Base-by-base conservation (phyloP, 1,140 invertebrate genomes). In the Caerostris extrusa region DNA sequence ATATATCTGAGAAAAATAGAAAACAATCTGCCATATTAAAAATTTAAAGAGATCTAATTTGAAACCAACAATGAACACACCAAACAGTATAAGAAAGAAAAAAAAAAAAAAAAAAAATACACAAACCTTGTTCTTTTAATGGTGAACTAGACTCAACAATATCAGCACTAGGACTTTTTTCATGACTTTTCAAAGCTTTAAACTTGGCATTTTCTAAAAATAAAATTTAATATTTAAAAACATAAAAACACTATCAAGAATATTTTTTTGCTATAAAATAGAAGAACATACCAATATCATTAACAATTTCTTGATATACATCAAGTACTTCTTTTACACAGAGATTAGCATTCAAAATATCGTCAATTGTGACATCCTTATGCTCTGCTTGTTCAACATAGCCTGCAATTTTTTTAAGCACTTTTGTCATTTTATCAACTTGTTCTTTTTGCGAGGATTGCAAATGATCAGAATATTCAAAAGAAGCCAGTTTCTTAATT, bases 301-400 rank as follows among this genome's bases (percentile, higher is more conserved):
- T 64, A 4, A n/a, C 6, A 56, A 93, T 93, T 57, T 93, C 83
- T 87, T 93, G 91, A 58, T 50, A 61, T 7, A 53, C 34, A 10
- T 87, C 82, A 93, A 71, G 77, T 55, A 50, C 58, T 71, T 58
- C 64, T 71, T 93, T 61, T 3, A 93, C 91, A 50, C 55, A 56
- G 5, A 50, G n/a, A 19, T 93, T 87, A 8, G 83, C 91, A 93
- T 87, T 93, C 57, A 71, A 93, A 87, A 93, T 93, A 61, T 93
- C 91, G 60, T 93, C 91, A 93, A 93, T 93, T 0, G 64, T 77
- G 7, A 93, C 64, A 8, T 87, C 82, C 64, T 86, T 69, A 58
- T 8, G 56, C 14, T 93, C 55, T 3, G 61, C 5, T 50, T 71
- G 12, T 34, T 71, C 19, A 34, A 71, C 19, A 14, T 71, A 71